Conservation (phyloP, 2,888 invertebrate genomes). For the Agonum fuliginosum region DNA sequence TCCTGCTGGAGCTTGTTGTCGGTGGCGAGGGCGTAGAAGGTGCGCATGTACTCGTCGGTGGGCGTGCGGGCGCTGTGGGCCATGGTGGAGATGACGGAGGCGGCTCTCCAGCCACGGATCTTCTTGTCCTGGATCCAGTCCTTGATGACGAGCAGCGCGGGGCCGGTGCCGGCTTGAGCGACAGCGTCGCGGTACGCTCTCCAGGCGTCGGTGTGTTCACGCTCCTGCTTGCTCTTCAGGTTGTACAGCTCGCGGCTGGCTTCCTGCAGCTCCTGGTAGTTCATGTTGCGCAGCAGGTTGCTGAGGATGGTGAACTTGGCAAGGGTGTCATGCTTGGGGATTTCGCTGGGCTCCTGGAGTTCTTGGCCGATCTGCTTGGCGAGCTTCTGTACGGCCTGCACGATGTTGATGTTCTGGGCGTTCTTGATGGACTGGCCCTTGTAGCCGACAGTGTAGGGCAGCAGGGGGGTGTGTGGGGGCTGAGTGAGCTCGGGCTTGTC, state of each 20-base stretch:
- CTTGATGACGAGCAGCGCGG: slow-evolving; percentile 78
- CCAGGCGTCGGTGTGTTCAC: slow-evolving; percentile 74
- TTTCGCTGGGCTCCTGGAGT: slow-evolving; percentile 76
- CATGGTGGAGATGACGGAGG: slow-evolving; percentile 75
- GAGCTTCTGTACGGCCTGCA: slow-evolving; percentile 68
- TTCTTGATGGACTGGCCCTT: slow-evolving; percentile 72
- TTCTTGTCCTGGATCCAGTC: slow-evolving; percentile 77
- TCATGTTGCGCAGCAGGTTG: slow-evolving; percentile 78
- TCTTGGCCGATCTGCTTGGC: slow-evolving; percentile 78
- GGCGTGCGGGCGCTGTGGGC: slow-evolving; percentile 77
- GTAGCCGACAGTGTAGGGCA: slow-evolving; percentile 73
- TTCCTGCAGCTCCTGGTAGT: slow-evolving; percentile 76
- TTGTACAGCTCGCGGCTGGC: slow-evolving; percentile 75
- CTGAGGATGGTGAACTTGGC: slow-evolving; percentile 79
- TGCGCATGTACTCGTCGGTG: slow-evolving; percentile 78
- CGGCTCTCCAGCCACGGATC: slow-evolving; percentile 77
- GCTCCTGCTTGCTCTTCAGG: slow-evolving; percentile 66
- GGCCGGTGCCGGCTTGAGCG: slow-evolving; percentile 81
- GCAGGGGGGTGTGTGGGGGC: slow-evolving; percentile 73
- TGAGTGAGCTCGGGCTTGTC: slow-evolving; percentile 66
- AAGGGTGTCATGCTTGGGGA: slow-evolving; percentile 76
- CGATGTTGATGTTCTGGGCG: slow-evolving; percentile 63
- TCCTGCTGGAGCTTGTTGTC: slow-evolving; percentile 75
- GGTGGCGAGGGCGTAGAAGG: slow-evolving; percentile 77
- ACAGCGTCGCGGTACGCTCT: slow-evolving; percentile 80